Conservation (phyloP, 2,888 invertebrate genomes). For the Parelbella ahira region DNA sequence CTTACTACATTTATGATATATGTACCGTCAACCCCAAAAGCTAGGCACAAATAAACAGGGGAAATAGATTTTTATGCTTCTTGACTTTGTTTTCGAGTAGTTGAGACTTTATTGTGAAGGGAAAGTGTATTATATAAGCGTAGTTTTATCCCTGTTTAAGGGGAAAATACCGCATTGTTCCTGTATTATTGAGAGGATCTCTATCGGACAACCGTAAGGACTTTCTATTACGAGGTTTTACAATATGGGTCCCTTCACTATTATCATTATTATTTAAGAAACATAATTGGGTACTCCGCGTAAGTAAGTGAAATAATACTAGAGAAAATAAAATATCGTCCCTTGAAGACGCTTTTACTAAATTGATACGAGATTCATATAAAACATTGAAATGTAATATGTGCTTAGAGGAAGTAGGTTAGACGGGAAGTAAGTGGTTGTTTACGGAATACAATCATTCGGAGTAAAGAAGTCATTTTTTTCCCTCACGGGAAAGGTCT, state of each 20-base stretch:
- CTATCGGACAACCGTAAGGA: constrained; percentile 41
- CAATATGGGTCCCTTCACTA: constrained; percentile 34
- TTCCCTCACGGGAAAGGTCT: no score
- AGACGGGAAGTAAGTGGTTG: constrained; percentile 18
- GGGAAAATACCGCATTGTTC: constrained; percentile 54
- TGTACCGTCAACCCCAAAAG: constrained; percentile 17
- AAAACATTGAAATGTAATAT: constrained; percentile 27
- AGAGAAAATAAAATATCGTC: constrained; percentile 19
- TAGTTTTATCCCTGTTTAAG: constrained; percentile 43
- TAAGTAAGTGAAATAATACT: constrained; percentile 21
- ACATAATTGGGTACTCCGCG: constrained; percentile 29
- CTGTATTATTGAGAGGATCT: constrained; percentile 42
- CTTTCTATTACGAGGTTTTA: constrained; percentile 45
- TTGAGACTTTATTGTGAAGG: constrained; percentile 46
- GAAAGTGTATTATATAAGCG: constrained; percentile 26
- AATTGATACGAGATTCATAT: constrained; percentile 27
- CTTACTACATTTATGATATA: no score
- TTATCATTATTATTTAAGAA: constrained; percentile 28
- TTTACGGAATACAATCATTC: constrained; percentile 22
- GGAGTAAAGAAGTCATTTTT: no score
- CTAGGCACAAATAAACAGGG: constrained; percentile 21
- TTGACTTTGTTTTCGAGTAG: constrained; percentile 58
- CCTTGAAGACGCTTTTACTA: constrained; percentile 20
- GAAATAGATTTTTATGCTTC: constrained; percentile 46
- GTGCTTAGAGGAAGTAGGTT: constrained; percentile 24